Base-by-base conservation (phyloP, 30 jellyfish, hydroid and myxozoan species). In the Cassiopea andromeda region DNA sequence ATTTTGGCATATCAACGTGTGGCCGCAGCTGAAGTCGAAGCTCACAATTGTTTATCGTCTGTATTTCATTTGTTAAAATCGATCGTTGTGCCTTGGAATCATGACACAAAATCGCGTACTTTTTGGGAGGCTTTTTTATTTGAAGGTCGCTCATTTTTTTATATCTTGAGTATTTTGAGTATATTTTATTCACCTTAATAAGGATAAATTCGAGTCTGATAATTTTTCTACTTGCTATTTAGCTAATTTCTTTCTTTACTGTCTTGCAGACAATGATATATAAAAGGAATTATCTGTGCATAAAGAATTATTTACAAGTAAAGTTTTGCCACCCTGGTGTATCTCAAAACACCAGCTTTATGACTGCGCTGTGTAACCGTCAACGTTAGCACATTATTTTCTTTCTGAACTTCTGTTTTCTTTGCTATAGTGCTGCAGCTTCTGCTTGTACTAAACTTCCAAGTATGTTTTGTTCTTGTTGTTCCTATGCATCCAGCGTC, bases 21-120 rank as follows among this genome's bases (percentile, higher is more conserved):
- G 94, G 94, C n/a, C 85, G 82, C 17, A 78, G 43, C 60, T 87
- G 78, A 80, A 87, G 27, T 45, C 94, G 81, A 46, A 87, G 90
- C 70, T 87, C 87, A 13, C 85, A 60, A 18, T 70, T 61, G 75
- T 87, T 81, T 10, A 78, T 38, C 46, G 85, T 68, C 57, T 64
- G 77, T 44, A 87, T 85, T 9, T 78, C 94, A 47, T 48, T 60
- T 38, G 90, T 67, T 60, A 87, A 8, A 7, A 81, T 17, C 8
- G 90, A 47, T 7, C 13, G 45, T 75, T 66, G 73, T 50, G 61
- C 83, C 58, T 68, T 73, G 68, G 80, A 38, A 16, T 50, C 48
- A 1, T 69, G 18, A 78, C 94, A 87, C 45, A 87, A 46, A 3
- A 76, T 78, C 6, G 60, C 81, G 47, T 81, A 89, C 38, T 27